Evolutionary conservation across 2,113 vertebrate genomes (phyloP), one percentile per base, ranked within the genome.

Genomic region (Murina feae): DNA sequence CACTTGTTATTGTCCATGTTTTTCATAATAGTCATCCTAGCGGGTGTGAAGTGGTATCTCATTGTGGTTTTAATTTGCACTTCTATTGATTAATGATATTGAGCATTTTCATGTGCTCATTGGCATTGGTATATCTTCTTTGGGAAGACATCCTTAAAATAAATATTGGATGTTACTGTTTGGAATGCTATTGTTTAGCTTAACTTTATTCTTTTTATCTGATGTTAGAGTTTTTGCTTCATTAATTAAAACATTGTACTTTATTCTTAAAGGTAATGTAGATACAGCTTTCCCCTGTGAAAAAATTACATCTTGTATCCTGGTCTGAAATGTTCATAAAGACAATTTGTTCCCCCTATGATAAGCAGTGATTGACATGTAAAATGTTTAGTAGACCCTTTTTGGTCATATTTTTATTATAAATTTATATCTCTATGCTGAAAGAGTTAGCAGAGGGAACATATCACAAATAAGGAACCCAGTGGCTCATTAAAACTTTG

Each of bases 161-260:
- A 25, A 85, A 32, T 91, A 68, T 32, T 89, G 32, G 72, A 83
- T 25, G 14, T 65, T 47, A 11, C 80, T 91, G 25, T 69, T 80
- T 81, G 39, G 42, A 60, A 76, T 80, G 11, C 49, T 91, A 0
- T 81, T 93, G 49, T 74, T 72, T 71, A 72, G 21, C 42, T 82
- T 39, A 65, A 53, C 21, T 69, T 25, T 87, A 11, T 80, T 90
- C 63, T 16, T 81, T 81, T 91, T 49, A 60, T 69, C 30, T 90
- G 49, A 51, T 47, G 51, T 84, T 63, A 87, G 37, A 37, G 28
- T 37, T 89, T 91, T 91, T 86, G 53, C n/a, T 83, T 65, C 35
- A 32, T 85, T 89, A 71, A 69, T 86, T 95, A 13, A 93, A 30
- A 82, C 75, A 28, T 95, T 86, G 78, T 95, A 81, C 55, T 75